Evolutionary conservation across 53 echinoderm and acorn worm species (phyloP), one percentile per base, ranked within the genome.

Genomic region (Echinometra lucunter): DNA sequence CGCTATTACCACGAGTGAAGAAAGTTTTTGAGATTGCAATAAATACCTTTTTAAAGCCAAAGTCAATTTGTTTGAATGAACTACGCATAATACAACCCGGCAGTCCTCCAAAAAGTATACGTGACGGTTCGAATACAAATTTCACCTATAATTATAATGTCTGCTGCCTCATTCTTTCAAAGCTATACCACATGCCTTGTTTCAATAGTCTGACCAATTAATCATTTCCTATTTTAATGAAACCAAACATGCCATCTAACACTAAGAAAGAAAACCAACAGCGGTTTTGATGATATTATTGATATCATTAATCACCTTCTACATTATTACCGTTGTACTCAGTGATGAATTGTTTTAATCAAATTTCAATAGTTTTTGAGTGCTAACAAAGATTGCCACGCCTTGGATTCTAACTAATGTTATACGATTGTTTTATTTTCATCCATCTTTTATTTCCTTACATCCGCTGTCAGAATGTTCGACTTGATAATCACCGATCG

Each of bases 291-390:
- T 16, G 17, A 4, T 37, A n/a, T 75, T 78, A 78, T 78, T 78
- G 78, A 78, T 78, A 42, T 38, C 18, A 78, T 78, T 42, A 78
- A 78, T 78, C 78, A 78, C 42, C 78, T 63, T 63, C 63, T 69
- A 21, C 38, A 40, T 7, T 78, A 78, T 19, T 21, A 40, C 19
- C 78, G 78, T 6, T 40, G 42, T 40, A 6, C 38, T 38, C 38
- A 0, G 38, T 78, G 78, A 78, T 78, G 42, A 38, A 78, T 40
- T 12, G 42, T 42, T 78, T 40, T 78, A 40, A 78, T 78, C 42
- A 78, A 78, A 78, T 40, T 42, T 78, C 23, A 23, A 38, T 69
- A 69, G 12, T 69, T 28, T 32, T 69, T 8, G 19, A 0, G 69
- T 69, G 69, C 34, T 69, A 69, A 69, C 69, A 34, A 34, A 1